Evolutionary conservation across 1,140 invertebrate species (phyloP), one percentile per base, ranked within the genome.

Genomic region (Drosophila mojavensis): DNA sequence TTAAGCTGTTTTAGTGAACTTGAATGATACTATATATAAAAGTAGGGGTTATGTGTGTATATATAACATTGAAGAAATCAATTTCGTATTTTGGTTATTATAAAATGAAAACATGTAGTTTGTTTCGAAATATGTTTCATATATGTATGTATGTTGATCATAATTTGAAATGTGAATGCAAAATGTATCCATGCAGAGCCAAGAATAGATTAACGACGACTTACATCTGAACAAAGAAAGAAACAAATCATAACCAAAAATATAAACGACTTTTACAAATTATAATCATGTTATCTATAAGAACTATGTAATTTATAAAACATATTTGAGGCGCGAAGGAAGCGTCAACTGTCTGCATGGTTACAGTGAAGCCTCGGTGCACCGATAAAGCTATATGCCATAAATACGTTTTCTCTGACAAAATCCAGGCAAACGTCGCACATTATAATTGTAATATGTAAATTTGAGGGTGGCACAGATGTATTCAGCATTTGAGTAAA

Each of bases 101-200:
- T 24, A 24, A 24, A 24, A 24, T 24, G 20, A 24, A 24, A 24
- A 24, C 20, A 24, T 24, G 20, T 24, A 24, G 20, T 24, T 24
- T 24, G 3, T 1, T 24, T 24, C 20, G 20, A 24, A 3, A 24
- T 24, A 24, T 24, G 20, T 24, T 24, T 24, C 33, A 33, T 9
- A 33, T 43, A 11, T 58, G 17, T 43, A 11, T 58, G 17, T 45
- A 64, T 28, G 28, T 65, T 36, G 28, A 10, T 36, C 33, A 10
- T 43, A 43, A 28, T 20, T 28, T n/a, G 3, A 9, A 30, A 30
- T 53, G 11, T 9, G 20, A n/a, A 13, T 51, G 11, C 20, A 7
- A 15, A 36, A 5, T 10, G 54, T 41, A 39, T 11, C 54, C 54
- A 56, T 56, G 54, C 54, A 56, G 54, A 33, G 20, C 20, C 20